phyloP scores from a whole-genome alignment of 2,888 invertebrate genomes.

The Epirrhoe tristata region DNA sequence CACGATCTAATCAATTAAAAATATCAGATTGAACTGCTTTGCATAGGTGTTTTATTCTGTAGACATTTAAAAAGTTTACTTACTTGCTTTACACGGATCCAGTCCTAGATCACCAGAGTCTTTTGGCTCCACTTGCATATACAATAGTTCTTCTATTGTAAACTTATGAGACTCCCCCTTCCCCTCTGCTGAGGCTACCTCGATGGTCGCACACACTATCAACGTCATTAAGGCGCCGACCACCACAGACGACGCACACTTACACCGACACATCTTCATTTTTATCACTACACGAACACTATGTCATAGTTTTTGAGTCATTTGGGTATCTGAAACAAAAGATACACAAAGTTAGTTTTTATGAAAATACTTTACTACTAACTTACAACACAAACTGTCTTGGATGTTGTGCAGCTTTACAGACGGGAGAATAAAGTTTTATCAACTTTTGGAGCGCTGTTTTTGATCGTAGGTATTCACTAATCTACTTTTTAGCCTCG shows the following conservation, averaged over 20 bases:
- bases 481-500: too few species aligned
- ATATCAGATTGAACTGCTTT: too few species aligned
- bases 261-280: slow-evolving; percentile 64
- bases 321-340: slow-evolving; percentile 70
- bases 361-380: too few species aligned
- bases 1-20: too few species aligned
- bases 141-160: slow-evolving; percentile 89
- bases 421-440: too few species aligned
- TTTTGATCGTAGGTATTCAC: too few species aligned
- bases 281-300: slow-evolving; percentile 60
- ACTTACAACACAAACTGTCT: too few species aligned
- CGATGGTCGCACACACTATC: slow-evolving; percentile 55
- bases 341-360: slow-evolving; percentile 26
- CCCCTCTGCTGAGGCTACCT: slow-evolving; percentile 62
- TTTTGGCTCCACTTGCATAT: slow-evolving; percentile 87
- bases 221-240: slow-evolving; percentile 63
- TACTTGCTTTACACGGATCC: slow-evolving; percentile 95
- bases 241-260: slow-evolving; percentile 57
- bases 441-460: too few species aligned
- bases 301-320: slow-evolving; percentile 62
- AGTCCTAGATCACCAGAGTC: slow-evolving; percentile 91
- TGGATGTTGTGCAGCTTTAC: too few species aligned
- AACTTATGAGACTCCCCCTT: slow-evolving; percentile 80
- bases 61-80: slow-evolving; percentile 57
- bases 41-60: too few species aligned